Evolutionary conservation across 2,888 invertebrate genomes (phyloP).

Genomic region (Xanthorhoe designata): DNA sequence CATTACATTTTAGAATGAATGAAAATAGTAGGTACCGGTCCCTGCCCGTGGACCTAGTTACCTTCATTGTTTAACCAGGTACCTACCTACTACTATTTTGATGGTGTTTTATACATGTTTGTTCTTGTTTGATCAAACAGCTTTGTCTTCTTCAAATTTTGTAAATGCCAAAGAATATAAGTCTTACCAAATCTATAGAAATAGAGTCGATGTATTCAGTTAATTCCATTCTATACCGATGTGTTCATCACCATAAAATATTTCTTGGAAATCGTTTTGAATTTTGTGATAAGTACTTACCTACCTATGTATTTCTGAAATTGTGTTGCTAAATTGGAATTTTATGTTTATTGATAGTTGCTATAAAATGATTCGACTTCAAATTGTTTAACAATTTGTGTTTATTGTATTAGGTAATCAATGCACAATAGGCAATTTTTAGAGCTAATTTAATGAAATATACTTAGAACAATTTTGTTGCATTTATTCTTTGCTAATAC

Average conservation of each 20-base stretch:
- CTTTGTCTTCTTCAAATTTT: background rate
- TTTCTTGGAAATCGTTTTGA: background rate
- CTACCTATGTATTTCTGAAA: no score
- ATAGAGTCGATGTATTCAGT: background rate
- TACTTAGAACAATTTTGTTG: constrained; percentile 59
- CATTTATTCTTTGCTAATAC: no score
- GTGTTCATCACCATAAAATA: background rate
- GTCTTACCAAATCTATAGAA: background rate
- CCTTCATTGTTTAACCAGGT: background rate
- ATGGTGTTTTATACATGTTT: constrained; percentile 3
- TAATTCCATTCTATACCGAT: background rate
- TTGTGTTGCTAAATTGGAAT: background rate
- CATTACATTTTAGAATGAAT: background rate
- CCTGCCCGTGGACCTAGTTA: no score
- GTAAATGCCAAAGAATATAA: constrained; percentile 21
- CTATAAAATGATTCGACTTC: constrained; percentile 46
- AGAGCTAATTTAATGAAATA: constrained; percentile 38
- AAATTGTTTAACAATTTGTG: constrained; percentile 70
- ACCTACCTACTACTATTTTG: constrained; percentile 17
- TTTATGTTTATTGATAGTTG: constrained; percentile 10
- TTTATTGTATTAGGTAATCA: constrained; percentile 45
- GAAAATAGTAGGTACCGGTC: background rate
- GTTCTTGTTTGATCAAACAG: background rate
- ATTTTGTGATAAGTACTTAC: background rate
- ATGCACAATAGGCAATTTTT: constrained; percentile 8